Evolutionary conservation across 2,888 invertebrate genomes (phyloP), one percentile per base, ranked within the genome.

Genomic region (Lepeophtheirus nordmannii): DNA sequence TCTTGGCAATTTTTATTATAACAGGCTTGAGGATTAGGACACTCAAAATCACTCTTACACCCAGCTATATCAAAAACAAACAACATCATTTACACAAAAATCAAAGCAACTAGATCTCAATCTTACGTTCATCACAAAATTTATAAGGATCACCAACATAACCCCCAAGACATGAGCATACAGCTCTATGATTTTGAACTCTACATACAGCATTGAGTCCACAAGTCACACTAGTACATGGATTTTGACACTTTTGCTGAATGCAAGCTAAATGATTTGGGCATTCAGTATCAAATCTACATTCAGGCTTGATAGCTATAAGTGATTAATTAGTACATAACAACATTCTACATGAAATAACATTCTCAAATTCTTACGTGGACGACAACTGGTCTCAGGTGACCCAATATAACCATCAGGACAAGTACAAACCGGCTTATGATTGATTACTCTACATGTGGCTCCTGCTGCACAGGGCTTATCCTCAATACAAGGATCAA

Each of bases 391-490:
- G 39, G 84, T 82, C 73, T 89, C 85, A 2, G 92, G 89, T 76
- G 91, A 86, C 58, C 92, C 92, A 73, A 88, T 87, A 73, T 81
- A 88, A 40, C 89, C 89, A 72, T 85, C 82, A 71, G 82, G 81
- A 74, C 92, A 92, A 3, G 87, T 86, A 75, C 92, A 92, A 41
- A 87, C 83, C 1, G 90, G 89, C 68, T 89, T 82, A 74, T 91
- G 91, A 71, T 89, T 84, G 68, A 83, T 82, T 10, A 91, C 84
- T 69, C 82, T 81, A 72, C 92, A 92, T 70, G 85, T 82, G 53
- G 90, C 90, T 72, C 89, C 89, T 69, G 82, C 82, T 0, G 89
- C 90, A 72, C 91, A 91, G 0, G 86, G 86, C 70, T 46, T 53
- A 22, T 79, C 68, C 82, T 78, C 72, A 89, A 89, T 10, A 85